Evolutionary conservation across 2,888 invertebrate species (phyloP).

Genomic region (Julus scandinavius): DNA sequence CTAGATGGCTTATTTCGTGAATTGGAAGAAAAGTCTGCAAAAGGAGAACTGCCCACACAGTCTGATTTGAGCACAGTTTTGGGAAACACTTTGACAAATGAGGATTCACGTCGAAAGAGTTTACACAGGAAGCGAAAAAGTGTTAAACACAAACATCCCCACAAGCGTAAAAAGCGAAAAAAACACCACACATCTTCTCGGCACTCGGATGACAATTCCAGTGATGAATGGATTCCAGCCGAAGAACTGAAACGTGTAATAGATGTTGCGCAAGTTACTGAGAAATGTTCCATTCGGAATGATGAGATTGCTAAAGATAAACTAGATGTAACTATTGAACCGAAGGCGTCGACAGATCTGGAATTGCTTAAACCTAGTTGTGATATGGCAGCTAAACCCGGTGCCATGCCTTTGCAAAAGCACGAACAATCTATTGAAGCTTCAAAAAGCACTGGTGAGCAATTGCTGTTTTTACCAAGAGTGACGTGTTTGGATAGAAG

Average conservation of each 20-base stretch:
- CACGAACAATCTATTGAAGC: not conserved
- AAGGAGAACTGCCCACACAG: not conserved
- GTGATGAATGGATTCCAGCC: slow-evolving; percentile 7
- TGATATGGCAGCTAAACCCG: not conserved
- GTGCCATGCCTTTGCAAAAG: not conserved
- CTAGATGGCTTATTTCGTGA: slow-evolving; percentile 54
- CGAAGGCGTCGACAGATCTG: not conserved
- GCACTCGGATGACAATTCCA: not conserved
- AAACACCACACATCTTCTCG: not conserved
- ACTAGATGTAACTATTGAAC: not conserved
- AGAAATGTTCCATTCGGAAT: not conserved
- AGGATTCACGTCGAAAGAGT: not conserved
- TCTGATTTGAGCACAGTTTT: slow-evolving; percentile 40
- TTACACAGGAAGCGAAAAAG: not conserved
- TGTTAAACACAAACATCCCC: slow-evolving; percentile 39
- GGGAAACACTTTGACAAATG: slow-evolving; percentile 37
- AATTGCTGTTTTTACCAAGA: not conserved
- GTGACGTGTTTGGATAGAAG: not conserved
- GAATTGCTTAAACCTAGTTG: not conserved
- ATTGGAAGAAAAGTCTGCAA: slow-evolving; percentile 50
- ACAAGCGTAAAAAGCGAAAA: slow-evolving; percentile 45
- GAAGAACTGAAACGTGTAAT: not conserved
- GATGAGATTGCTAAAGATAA: not conserved
- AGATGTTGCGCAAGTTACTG: not conserved
- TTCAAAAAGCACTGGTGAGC: not conserved